Evolutionary conservation across 2,888 invertebrate genomes (phyloP).

Genomic region (Labia minor): DNA sequence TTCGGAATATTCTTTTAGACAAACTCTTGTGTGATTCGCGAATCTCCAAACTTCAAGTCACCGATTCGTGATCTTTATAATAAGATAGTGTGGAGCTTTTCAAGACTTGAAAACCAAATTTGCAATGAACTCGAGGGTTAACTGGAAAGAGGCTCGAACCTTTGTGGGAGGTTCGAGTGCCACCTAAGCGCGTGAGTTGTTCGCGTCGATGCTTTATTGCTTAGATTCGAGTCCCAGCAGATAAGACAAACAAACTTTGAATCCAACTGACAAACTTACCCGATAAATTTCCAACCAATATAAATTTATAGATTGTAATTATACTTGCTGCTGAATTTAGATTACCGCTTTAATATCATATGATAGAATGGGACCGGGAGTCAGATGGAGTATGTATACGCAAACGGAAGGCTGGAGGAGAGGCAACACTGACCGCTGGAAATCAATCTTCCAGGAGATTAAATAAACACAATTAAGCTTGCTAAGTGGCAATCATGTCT

Average conservation of each 20-base stretch:
- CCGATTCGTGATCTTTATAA: not conserved
- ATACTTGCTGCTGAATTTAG: slow-evolving; percentile 13
- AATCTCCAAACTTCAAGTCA: no score
- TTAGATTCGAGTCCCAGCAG: slow-evolving; percentile 13
- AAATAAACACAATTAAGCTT: slow-evolving; percentile 2
- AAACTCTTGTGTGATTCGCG: no score
- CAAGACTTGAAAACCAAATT: not conserved
- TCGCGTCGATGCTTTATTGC: slow-evolving; percentile 13
- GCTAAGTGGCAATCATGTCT: slow-evolving; percentile 1
- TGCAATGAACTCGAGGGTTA: not conserved
- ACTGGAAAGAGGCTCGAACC: not conserved
- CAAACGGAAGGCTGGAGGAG: not conserved
- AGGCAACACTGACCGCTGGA: not conserved
- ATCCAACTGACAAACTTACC: slow-evolving; percentile 13
- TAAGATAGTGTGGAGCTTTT: not conserved
- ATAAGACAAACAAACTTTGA: slow-evolving; percentile 13
- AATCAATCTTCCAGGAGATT: slow-evolving; percentile 4
- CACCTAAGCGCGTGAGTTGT: not conserved
- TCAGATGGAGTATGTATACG: not conserved
- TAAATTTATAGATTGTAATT: slow-evolving; percentile 13
- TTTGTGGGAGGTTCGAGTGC: not conserved
- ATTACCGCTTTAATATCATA: slow-evolving; percentile 13
- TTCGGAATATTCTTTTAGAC: no score
- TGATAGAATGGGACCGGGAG: not conserved
- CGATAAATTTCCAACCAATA: slow-evolving; percentile 8